Evolutionary conservation across 2,888 invertebrate species (phyloP).

Genomic region (Cryptocheilus praepositus): DNA sequence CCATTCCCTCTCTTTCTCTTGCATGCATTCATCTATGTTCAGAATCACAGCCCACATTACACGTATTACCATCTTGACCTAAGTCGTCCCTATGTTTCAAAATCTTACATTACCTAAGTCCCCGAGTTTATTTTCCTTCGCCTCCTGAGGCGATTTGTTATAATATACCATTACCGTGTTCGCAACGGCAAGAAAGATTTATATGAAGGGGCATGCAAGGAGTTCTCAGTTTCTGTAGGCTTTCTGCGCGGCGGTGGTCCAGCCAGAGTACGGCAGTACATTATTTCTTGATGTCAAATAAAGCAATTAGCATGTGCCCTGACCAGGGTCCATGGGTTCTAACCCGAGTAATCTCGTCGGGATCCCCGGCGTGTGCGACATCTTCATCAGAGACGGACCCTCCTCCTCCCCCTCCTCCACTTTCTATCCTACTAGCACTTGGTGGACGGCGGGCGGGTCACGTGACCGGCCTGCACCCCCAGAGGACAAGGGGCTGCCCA

Average conservation of each 20-base stretch:
- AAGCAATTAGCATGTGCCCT: slow-evolving; percentile 75
- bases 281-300: slow-evolving; percentile 75
- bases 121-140: too few species aligned
- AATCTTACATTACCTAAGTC: too few species aligned
- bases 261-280: slow-evolving; percentile 59
- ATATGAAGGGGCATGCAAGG: slow-evolving; percentile 16
- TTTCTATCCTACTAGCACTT: slow-evolving; percentile 46
- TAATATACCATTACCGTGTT: too few species aligned
- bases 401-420: slow-evolving; percentile 48
- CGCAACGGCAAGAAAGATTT: slow-evolving; percentile 16
- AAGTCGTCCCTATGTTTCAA: too few species aligned
- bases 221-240: slow-evolving; percentile 55
- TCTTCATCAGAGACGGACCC: slow-evolving; percentile 72
- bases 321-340: slow-evolving; percentile 69
- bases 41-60: too few species aligned
- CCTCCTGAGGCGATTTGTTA: too few species aligned
- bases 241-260: slow-evolving; percentile 44
- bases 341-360: slow-evolving; percentile 70
- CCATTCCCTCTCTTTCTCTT: too few species aligned
- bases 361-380: slow-evolving; percentile 74
- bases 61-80: too few species aligned
- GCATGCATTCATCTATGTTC: too few species aligned
- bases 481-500: slow-evolving; percentile 52
- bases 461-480: slow-evolving; percentile 59
- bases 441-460: slow-evolving; percentile 51